Percentiles rank a stretch among this genome's conserved stretches.
phyloP scores from a whole-genome alignment of 2,888 invertebrate genomes.

The Odontomyia ornata region DNA sequence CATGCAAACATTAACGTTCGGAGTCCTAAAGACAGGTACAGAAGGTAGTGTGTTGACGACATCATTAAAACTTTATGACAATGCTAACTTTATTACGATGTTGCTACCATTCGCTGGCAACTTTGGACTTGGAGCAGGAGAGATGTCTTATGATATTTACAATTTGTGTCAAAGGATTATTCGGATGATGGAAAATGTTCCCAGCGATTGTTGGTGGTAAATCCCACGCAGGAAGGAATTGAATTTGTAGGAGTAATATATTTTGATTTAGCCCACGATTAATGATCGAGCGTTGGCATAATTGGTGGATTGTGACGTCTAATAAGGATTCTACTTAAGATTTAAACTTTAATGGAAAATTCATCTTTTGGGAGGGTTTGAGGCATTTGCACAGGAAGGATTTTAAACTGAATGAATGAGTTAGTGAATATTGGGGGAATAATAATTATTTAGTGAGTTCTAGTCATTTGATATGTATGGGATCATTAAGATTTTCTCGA shows the following conservation, averaged over 20 bases:
- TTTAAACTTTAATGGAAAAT: background rate
- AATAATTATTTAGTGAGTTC: no score
- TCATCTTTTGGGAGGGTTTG: background rate
- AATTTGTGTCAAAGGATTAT: conserved; percentile 8
- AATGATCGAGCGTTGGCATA: background rate
- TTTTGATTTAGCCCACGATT: background rate
- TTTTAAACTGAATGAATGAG: no score
- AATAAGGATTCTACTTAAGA: background rate
- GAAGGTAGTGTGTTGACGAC: conserved; percentile 11
- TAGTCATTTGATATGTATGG: no score
- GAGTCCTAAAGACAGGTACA: background rate
- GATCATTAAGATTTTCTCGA: no score
- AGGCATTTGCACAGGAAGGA: background rate
- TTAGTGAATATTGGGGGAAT: no score
- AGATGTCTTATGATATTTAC: background rate
- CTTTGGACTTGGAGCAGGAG: no score
- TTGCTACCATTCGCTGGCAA: background rate
- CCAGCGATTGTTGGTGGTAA: background rate
- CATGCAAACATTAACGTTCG: background rate
- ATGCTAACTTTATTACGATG: conserved; percentile 28
- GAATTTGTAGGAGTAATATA: background rate
- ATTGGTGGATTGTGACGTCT: background rate
- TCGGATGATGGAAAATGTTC: background rate
- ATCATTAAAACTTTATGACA: conserved; percentile 34
- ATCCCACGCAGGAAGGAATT: background rate